Conservation (phyloP, 2,113 vertebrate genomes). For the Piaya cayana region DNA sequence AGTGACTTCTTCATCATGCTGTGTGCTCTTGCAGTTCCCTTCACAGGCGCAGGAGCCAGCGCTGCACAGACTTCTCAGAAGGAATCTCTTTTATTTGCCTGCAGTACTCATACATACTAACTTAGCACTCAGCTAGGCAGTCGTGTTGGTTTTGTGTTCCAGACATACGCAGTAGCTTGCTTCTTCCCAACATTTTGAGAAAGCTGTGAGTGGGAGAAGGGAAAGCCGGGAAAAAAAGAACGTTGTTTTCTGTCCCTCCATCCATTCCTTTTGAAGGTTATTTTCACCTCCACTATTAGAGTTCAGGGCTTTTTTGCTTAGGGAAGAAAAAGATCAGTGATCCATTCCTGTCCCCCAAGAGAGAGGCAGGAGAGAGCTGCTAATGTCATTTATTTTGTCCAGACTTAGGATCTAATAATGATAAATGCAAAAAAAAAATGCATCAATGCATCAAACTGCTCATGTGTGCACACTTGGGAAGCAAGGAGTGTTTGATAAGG, state of each 20-base stretch:
- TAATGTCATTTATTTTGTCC: background rate
- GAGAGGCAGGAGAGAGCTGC: background rate
- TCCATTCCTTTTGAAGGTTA: background rate
- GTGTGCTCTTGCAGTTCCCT: background rate
- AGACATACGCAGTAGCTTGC: fast-evolving
- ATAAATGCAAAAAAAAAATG: background rate
- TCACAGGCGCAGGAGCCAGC: background rate
- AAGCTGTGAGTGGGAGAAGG: background rate
- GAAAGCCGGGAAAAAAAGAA: background rate
- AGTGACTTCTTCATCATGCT: background rate
- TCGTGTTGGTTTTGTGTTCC: fast-evolving
- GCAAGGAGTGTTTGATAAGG: background rate
- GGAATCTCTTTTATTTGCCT: background rate
- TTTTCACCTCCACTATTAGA: background rate
- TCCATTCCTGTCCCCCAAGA: fast-evolving
- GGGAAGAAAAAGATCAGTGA: background rate
- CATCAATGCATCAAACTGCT: background rate
- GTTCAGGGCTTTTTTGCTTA: background rate
- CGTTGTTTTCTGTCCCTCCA: fast-evolving
- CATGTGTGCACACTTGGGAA: background rate
- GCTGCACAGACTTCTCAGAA: background rate
- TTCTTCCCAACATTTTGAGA: background rate
- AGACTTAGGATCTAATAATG: background rate
- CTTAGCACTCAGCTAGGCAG: background rate
- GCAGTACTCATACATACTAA: background rate